A percentile compares a stretch with the other conserved stretches of the same genome.
These are phyloP conservation scores for Euglossa dilemma DNA, from an alignment of 1,140 invertebrate species.

Conservation along the genomic window DNA sequence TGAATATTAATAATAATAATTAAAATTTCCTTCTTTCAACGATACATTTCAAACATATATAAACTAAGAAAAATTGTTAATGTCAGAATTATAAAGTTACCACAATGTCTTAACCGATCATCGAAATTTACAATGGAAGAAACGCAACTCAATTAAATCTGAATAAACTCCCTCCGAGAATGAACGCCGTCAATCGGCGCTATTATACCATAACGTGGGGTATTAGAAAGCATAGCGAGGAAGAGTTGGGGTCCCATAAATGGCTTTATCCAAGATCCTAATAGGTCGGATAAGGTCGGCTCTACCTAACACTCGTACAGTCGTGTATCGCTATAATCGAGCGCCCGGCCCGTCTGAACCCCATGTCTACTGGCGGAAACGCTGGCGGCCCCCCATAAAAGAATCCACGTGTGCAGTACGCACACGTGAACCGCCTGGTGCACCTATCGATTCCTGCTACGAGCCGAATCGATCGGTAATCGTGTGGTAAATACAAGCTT, in stretches of 20 bases:
- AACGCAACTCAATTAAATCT: neutral
- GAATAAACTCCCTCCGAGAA: neutral
- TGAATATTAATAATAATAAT: too few species aligned
- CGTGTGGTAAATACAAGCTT: constrained; percentile 47
- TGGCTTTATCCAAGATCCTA: constrained; percentile 9
- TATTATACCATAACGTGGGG: too few species aligned
- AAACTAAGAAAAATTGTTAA: too few species aligned
- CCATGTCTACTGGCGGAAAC: constrained; percentile 21
- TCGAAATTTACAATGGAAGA: too few species aligned
- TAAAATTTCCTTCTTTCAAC: too few species aligned
- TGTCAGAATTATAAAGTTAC: too few species aligned
- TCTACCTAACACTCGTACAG: neutral
- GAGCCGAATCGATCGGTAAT: constrained; percentile 48
- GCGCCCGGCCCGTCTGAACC: constrained; percentile 29
- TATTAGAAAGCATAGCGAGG: neutral
- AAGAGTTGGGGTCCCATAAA: neutral
- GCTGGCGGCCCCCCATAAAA: constrained; percentile 58
- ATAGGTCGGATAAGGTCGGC: neutral
- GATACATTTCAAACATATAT: too few species aligned
- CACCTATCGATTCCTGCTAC: neutral
- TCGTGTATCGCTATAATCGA: constrained; percentile 52
- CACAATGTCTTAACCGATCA: too few species aligned
- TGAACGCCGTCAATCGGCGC: neutral
- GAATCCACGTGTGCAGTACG: constrained; percentile 42
- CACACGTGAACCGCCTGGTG: neutral